A percentile compares a stretch with the other conserved stretches of the same genome.
Evolutionary conservation across 2,797 vertebrate genomes (phyloP).

Genomic region (Cynopterus sphinx): DNA sequence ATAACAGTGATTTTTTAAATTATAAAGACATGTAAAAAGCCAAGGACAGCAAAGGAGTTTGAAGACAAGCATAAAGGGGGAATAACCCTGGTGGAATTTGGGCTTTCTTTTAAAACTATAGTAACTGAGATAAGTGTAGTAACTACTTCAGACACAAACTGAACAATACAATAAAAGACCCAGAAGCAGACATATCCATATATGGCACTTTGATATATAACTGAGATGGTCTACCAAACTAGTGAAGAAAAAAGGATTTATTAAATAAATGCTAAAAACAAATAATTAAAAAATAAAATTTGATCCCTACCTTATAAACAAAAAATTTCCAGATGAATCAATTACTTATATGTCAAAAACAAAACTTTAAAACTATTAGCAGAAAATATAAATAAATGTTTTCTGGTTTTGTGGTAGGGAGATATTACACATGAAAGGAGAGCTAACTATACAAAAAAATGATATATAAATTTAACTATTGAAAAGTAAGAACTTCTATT

Average conservation of each 20-base stretch:
- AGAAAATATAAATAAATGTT: background rate
- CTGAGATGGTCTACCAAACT: background rate
- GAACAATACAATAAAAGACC: background rate
- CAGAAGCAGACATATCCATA: background rate
- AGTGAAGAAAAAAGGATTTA: background rate
- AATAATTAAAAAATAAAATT: background rate
- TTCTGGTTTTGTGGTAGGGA: background rate
- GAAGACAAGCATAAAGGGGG: background rate
- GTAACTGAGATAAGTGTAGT: background rate
- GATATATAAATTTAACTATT: background rate
- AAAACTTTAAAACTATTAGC: background rate
- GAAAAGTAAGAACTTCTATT: background rate
- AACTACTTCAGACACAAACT: background rate
- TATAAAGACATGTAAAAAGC: background rate
- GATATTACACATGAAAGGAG: background rate
- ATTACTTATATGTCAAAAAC: background rate
- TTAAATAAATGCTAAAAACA: background rate
- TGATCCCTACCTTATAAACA: background rate
- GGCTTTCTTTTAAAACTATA: background rate
- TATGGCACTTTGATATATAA: background rate
- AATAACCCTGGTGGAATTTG: background rate
- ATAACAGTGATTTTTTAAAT: background rate
- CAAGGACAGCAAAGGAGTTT: background rate
- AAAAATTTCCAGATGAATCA: background rate
- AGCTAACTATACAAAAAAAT: background rate